These are phyloP conservation scores for Pachycephala philippinensis DNA, from an alignment of 2,113 vertebrate species.

Conservation along the genomic window DNA sequence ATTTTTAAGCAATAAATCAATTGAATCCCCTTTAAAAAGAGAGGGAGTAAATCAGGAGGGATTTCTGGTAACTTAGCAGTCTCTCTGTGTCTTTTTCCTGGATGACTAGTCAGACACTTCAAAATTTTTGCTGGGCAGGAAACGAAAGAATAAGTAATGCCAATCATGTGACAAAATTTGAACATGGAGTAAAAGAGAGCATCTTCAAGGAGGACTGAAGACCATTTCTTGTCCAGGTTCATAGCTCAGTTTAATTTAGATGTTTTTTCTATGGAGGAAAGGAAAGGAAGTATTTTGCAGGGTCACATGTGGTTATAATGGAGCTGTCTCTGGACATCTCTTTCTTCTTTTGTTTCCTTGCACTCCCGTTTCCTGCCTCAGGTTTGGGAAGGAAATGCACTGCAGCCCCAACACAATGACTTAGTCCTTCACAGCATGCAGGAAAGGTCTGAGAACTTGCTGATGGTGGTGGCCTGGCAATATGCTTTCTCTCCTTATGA, in stretches of 20 bases:
- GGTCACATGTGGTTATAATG: not conserved
- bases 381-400: slow-evolving; percentile 28
- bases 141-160: not conserved
- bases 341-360: slow-evolving; percentile 45
- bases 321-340: not conserved
- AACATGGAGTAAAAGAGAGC: not conserved
- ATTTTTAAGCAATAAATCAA: not conserved
- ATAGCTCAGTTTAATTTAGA: not conserved
- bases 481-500: not conserved
- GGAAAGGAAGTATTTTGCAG: slow-evolving; percentile 1
- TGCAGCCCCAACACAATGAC: slow-evolving; percentile 17
- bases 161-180: not conserved
- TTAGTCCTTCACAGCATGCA: not conserved
- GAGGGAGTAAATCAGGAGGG: not conserved
- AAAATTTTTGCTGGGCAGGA: not conserved
- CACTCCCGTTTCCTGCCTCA: slow-evolving; percentile 28
- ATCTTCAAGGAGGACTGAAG: not conserved
- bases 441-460: not conserved
- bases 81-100: not conserved
- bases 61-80: not conserved
- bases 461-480: not conserved
- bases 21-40: slow-evolving; percentile 10
- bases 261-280: not conserved
- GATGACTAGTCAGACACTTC: not conserved
- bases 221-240: not conserved